Conservation (phyloP, 2,888 invertebrate species). For the Acanthopleura granulata region DNA sequence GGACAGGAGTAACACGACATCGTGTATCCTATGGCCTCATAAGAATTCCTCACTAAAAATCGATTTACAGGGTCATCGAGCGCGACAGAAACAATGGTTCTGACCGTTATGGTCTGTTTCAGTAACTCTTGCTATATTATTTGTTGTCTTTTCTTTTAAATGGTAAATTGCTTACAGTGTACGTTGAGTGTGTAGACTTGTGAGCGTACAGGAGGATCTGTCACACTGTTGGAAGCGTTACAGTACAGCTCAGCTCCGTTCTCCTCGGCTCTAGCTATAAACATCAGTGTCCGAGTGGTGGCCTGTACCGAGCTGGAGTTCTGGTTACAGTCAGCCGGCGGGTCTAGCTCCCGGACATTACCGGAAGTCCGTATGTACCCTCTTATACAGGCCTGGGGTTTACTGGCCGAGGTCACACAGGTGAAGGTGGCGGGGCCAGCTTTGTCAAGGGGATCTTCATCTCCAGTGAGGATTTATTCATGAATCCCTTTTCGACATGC, state of each 20-base stretch:
- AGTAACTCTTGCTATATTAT: too few relatives aligned
- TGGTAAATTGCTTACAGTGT: neutral
- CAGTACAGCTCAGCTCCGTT: neutral
- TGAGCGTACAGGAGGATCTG: neutral
- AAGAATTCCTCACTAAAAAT: too few relatives aligned
- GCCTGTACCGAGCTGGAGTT: neutral
- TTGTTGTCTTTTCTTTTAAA: too few relatives aligned
- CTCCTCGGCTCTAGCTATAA: neutral
- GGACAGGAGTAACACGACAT: too few relatives aligned
- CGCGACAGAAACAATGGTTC: too few relatives aligned
- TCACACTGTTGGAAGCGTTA: neutral
- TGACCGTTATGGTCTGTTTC: too few relatives aligned
- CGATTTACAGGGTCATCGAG: too few relatives aligned
- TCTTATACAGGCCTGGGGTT: neutral
- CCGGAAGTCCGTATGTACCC: neutral
- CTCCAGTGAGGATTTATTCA: too few relatives aligned
- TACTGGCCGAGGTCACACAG: neutral
- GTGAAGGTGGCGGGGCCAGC: neutral
- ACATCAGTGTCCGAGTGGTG: neutral
- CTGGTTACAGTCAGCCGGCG: neutral
- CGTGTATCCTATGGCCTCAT: too few relatives aligned
- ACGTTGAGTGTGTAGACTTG: neutral
- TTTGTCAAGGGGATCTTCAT: too few relatives aligned
- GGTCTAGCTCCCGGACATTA: neutral
- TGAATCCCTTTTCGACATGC: too few relatives aligned